Evolutionary conservation across 2,888 invertebrate genomes (phyloP).

Genomic region (Troides oblongomaculatus): DNA sequence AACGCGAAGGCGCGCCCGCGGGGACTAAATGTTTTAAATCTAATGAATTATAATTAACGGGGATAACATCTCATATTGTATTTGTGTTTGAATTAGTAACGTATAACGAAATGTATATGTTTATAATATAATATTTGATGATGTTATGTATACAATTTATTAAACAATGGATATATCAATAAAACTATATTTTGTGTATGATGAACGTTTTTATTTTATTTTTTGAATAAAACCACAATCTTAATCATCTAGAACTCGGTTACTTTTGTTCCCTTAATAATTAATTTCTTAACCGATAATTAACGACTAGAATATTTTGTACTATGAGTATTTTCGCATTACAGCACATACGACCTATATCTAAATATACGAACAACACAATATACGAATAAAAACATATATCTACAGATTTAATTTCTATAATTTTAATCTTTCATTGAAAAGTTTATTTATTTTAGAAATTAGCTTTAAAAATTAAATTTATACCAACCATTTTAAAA

Average conservation of each 20-base stretch:
- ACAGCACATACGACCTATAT: background rate
- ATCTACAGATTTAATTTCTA: too few species aligned
- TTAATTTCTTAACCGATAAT: conserved; percentile 20
- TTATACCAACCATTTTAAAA: too few species aligned
- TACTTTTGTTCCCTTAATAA: background rate
- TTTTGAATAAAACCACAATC: conserved; percentile 32
- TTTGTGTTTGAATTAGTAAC: conserved; percentile 78
- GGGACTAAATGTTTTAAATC: conserved; percentile 65
- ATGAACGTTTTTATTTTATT: conserved; percentile 67
- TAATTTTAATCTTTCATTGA: too few species aligned
- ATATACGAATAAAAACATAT: too few species aligned
- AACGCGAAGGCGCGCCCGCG: conserved; percentile 56
- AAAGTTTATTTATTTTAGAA: too few species aligned
- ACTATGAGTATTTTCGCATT: conserved; percentile 47
- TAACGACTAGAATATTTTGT: conserved; percentile 67
- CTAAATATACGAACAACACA: background rate
- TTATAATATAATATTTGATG: conserved; percentile 80
- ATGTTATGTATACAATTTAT: conserved; percentile 81
- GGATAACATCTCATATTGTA: conserved; percentile 80
- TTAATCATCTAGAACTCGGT: background rate
- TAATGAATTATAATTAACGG: conserved; percentile 67
- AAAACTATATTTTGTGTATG: conserved; percentile 81
- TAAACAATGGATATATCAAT: conserved; percentile 80
- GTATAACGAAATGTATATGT: conserved; percentile 80
- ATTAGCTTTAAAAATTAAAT: too few species aligned